Evolutionary conservation across 1,140 invertebrate species (phyloP).

Genomic region (Dendrolimus punctatus): DNA sequence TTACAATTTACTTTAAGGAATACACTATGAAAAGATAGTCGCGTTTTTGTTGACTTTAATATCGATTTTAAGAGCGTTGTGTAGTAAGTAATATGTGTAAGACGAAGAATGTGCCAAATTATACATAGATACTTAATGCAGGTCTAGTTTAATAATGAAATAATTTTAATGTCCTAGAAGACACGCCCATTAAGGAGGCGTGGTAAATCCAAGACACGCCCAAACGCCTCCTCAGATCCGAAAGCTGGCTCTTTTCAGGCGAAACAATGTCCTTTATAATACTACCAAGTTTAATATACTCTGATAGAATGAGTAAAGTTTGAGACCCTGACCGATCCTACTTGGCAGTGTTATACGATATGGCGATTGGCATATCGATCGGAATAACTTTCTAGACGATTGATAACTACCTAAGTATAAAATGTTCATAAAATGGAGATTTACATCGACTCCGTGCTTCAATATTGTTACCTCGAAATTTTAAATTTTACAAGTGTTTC

Average conservation of each 20-base stretch:
- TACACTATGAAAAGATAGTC: too few relatives aligned
- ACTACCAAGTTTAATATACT: conserved; percentile 38
- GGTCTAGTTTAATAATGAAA: conserved; percentile 5
- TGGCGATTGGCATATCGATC: conserved; percentile 58
- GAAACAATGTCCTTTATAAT: conserved; percentile 49
- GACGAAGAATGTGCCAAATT: too few relatives aligned
- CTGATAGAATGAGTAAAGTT: conserved; percentile 15
- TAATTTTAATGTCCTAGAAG: conserved; percentile 22
- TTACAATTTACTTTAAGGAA: too few relatives aligned
- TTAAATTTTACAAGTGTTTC: too few relatives aligned
- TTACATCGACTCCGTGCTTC: too few relatives aligned
- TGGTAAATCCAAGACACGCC: conserved; percentile 41
- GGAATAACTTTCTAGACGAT: conserved; percentile 62
- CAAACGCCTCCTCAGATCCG: conserved; percentile 34
- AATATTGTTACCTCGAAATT: too few relatives aligned
- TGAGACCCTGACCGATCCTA: conserved; percentile 20
- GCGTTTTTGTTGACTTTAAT: too few relatives aligned
- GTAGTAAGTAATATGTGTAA: too few relatives aligned
- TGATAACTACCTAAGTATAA: conserved; percentile 34
- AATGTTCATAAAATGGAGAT: too few relatives aligned
- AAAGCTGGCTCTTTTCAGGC: conserved; percentile 35
- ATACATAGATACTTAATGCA: too few relatives aligned
- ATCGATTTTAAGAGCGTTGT: too few relatives aligned
- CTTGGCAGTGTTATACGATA: conserved; percentile 36
- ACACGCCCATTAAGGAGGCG: conserved; percentile 49